Evolutionary conservation across 1,140 invertebrate species (phyloP), one percentile per base, ranked within the genome.

Genomic region (Metaphire vulgaris): DNA sequence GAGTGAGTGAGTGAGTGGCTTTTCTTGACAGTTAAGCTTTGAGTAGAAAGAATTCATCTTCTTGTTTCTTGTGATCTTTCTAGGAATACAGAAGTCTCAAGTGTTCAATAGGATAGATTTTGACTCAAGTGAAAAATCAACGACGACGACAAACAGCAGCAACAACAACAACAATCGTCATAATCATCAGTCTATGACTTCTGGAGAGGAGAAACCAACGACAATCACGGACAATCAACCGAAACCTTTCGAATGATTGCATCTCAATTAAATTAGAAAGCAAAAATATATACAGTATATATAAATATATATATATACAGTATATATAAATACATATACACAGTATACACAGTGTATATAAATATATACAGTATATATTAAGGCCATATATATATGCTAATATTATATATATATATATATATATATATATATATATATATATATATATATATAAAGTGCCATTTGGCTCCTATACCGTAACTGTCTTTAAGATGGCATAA

Each of bases 21-120:
- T n/a, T n/a, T n/a, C n/a, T n/a, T n/a, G n/a, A n/a, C n/a, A n/a
- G n/a, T n/a, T n/a, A n/a, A n/a, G n/a, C n/a, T n/a, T n/a, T n/a
- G n/a, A n/a, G n/a, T n/a, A n/a, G n/a, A n/a, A n/a, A n/a, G n/a
- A n/a, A n/a, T n/a, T n/a, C n/a, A n/a, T n/a, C n/a, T n/a, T n/a
- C n/a, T n/a, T n/a, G n/a, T n/a, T n/a, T n/a, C n/a, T n/a, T n/a
- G n/a, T n/a, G n/a, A n/a, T 56, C 21, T 56, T 6, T 56, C n/a
- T 64, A 73, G 72, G 72, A 56, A 73, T 73, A 41, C 72, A 73
- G 31, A 73, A 73, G 30, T 73, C 72, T n/a, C 72, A 73, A 41
- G 72, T 73, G 2, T 73, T 73, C 30, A 73, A 33, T 34, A 41
- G 72, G 16, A 34, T 29, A 26, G 72, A 73, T 56, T 56, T 56